phyloP scores from a whole-genome alignment of 2,113 vertebrate species.

The Hippocampus barbouri region DNA sequence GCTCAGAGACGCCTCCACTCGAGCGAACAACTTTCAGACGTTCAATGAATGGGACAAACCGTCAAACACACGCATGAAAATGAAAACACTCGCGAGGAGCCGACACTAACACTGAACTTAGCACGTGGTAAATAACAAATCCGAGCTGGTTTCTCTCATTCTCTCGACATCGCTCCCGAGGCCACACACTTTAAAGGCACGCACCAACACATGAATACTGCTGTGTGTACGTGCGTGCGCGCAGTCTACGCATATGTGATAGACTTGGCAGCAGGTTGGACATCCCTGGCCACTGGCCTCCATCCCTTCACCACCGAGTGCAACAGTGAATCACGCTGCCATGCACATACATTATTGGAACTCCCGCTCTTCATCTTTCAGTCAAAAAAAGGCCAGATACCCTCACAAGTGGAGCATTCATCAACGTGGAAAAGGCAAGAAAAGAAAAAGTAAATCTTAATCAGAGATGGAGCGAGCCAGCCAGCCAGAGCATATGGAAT shows the following conservation, averaged over 20 bases:
- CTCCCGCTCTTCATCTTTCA: constrained; percentile 34
- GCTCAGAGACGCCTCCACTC: background rate
- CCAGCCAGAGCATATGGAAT: constrained; percentile 54
- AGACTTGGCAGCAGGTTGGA: constrained; percentile 44
- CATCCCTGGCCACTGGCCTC: constrained; percentile 61
- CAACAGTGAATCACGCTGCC: constrained; percentile 61
- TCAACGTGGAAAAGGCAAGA: constrained; percentile 38
- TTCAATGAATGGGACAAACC: background rate
- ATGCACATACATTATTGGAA: constrained; percentile 66
- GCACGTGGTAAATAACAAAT: too few species aligned
- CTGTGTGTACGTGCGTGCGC: constrained; percentile 2
- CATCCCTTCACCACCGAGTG: constrained; percentile 45
- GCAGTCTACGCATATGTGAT: constrained; percentile 25
- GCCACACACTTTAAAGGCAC: too few species aligned
- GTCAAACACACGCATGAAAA: background rate
- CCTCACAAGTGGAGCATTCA: constrained; percentile 47
- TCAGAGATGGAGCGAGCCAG: constrained; percentile 17
- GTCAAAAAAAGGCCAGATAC: constrained; percentile 66
- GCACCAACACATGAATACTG: too few species aligned
- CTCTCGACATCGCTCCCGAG: too few species aligned
- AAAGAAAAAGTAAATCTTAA: constrained; percentile 34
- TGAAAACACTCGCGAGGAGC: background rate
- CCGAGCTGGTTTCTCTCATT: too few species aligned
- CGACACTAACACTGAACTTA: too few species aligned
- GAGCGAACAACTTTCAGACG: background rate